Evolutionary conservation across 2,888 invertebrate genomes (phyloP).

Genomic region (Eledone cirrhosa): DNA sequence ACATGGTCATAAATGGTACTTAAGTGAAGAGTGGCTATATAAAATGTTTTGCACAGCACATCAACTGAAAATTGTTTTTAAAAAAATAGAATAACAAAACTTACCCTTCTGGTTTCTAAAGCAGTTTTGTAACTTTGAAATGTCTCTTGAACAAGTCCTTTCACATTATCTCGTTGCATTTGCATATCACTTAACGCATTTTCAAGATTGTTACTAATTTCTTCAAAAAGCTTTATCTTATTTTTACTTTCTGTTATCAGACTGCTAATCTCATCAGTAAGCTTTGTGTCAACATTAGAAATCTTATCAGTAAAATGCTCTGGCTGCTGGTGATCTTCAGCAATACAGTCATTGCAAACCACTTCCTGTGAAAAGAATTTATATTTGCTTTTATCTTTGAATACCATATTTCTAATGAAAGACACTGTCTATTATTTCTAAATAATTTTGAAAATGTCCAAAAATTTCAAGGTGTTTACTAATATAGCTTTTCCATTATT

Average conservation of each 20-base stretch:
- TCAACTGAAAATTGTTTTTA: too few species aligned
- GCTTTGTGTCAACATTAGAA: constrained; percentile 80
- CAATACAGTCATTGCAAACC: constrained; percentile 87
- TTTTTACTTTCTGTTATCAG: constrained; percentile 80
- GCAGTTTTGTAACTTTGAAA: constrained; percentile 74
- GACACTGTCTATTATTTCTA: too few species aligned
- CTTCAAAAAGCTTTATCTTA: constrained; percentile 80
- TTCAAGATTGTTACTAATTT: constrained; percentile 79
- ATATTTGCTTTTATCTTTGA: too few species aligned
- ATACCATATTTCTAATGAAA: too few species aligned
- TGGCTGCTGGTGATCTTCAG: constrained; percentile 81
- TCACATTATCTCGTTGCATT: constrained; percentile 85
- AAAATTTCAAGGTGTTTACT: too few species aligned
- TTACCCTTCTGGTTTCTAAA: constrained; percentile 76
- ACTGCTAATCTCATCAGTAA: constrained; percentile 80
- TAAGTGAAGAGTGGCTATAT: too few species aligned
- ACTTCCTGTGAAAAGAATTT: too few species aligned
- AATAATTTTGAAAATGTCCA: too few species aligned
- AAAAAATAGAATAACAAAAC: background rate
- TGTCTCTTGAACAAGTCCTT: constrained; percentile 75
- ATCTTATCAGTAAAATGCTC: constrained; percentile 86
- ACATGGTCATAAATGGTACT: too few species aligned
- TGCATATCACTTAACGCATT: constrained; percentile 86
- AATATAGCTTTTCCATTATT: too few species aligned
- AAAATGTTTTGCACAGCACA: too few species aligned